Base-by-base conservation (phyloP, 2,888 invertebrate species). In the Gasteruption jaculator region DNA sequence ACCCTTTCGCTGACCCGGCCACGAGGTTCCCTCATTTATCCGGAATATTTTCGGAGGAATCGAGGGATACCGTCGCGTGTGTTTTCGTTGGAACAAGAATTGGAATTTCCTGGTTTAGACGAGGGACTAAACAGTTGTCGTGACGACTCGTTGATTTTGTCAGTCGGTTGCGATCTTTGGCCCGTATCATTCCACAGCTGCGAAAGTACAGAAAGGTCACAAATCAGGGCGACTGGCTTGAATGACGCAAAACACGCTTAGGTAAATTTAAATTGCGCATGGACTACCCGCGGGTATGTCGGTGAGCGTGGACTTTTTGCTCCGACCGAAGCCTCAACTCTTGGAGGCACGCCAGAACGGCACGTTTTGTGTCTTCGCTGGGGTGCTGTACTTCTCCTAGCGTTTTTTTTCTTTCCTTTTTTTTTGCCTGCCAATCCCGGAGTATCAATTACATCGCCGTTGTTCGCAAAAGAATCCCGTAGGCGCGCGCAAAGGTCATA, bases 191-290 rank as follows among this genome's bases (percentile, higher is more conserved):
- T 48, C 41, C 57, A 45, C 65, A 61, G 64, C 61, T 63, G 63
- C 61, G 54, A 48, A 44, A 49, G 38, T 46, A 57, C 55, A 49
- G 52, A 57, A 51, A 54, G 57, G 54, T 62, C 62, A 61, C 63
- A 64, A 65, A 65, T 65, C 64, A 65, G 58, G 46, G 46, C 47
- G 31, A 24, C 10, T 46, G 50, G 49, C 50, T 49, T 58, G 62
- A 68, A 62, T 65, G 61, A 67, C 63, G 63, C 60, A 61, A 66
- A 65, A 61, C 58, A 58, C 58, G 63, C 59, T 57, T 63, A 63
- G 64, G 65, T 68, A 66, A 68, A 67, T 65, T 68, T 67, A 68
- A 69, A 65, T 67, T 58, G 59, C 57, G 54, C 61, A 50, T 57
- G 57, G 56, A 56, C 52, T 46, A 43, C 30, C 42, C 37, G 46